Evolutionary conservation across 2,888 invertebrate species (phyloP), one percentile per base, ranked within the genome.

Genomic region (Nemoura dubitans): DNA sequence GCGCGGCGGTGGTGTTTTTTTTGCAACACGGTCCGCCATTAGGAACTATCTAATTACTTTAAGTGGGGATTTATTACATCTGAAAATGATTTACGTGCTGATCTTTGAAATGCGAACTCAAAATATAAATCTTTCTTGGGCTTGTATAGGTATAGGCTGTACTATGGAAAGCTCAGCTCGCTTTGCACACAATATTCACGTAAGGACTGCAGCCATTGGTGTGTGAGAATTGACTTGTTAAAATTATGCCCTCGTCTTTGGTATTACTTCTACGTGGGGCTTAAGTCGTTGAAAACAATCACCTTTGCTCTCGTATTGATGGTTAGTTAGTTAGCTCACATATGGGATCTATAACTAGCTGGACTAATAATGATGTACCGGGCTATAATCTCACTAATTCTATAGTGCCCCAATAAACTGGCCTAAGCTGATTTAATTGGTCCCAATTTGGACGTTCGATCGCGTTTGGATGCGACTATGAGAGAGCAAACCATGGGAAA

Each of bases 11-110:
- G n/a, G n/a, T n/a, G n/a, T n/a, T 36, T 36, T 36, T 36, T 36
- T 10, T 36, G 36, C 36, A 36, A 36, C 36, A 36, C 36, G 3
- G 36, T 36, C 36, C 36, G 36, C 59, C 59, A 59, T 59, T 59
- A 59, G 59, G 16, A 21, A 21, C 59, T 59, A 59, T 59, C 59
- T 59, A 59, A 59, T 59, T 59, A 59, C 59, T 59, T 59, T 59
- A 59, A 59, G 59, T 59, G 59, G 59, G 59, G 59, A 59, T 59
- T 59, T 59, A 59, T 59, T 59, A 59, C 59, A 59, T 21, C 59
- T 59, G 59, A 59, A 59, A 59, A 59, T 59, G 59, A 59, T 59
- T 59, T 59, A 59, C 59, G 59, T 14, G 10, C 16, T 21, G 59
- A 21, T 59, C 59, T 36, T 36, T 14, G 59, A 59, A 21, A 59